phyloP scores from a whole-genome alignment of 2,113 vertebrate genomes.

The Nycticebus coucang region DNA sequence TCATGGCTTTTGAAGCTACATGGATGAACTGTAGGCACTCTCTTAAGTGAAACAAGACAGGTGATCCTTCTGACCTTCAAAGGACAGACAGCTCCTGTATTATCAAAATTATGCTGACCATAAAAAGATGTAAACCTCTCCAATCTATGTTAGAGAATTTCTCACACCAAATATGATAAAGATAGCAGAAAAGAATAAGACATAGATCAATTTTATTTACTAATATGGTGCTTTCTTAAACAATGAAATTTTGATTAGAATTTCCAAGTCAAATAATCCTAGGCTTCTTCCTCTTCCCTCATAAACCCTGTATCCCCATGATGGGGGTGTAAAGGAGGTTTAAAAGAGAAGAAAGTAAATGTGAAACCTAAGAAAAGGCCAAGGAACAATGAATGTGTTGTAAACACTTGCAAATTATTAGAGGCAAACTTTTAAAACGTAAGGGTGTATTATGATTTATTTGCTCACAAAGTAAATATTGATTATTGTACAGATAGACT shows the following conservation, averaged over 20 bases:
- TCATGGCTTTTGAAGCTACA: too few species aligned
- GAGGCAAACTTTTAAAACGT: not conserved
- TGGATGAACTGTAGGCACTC: too few species aligned
- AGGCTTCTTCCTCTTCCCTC: not conserved
- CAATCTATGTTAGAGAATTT: constrained; percentile 35
- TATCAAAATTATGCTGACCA: not conserved
- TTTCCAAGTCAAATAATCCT: not conserved
- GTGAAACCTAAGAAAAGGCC: not conserved
- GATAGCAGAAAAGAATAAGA: constrained; percentile 17
- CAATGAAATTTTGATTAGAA: not conserved
- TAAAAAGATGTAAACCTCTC: not conserved
- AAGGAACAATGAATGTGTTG: not conserved
- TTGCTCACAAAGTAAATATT: not conserved
- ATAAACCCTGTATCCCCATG: not conserved
- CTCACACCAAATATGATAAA: not conserved
- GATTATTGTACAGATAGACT: not conserved
- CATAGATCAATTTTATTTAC: not conserved
- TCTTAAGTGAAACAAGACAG: too few species aligned
- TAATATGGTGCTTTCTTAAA: not conserved
- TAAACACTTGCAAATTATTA: not conserved
- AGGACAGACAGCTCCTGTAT: not conserved
- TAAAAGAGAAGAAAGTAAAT: constrained; percentile 15
- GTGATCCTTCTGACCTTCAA: not conserved
- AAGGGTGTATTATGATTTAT: not conserved
- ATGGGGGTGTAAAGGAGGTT: not conserved